Conservation (phyloP, 2,797 vertebrate species). For the Pristis pectinata region DNA sequence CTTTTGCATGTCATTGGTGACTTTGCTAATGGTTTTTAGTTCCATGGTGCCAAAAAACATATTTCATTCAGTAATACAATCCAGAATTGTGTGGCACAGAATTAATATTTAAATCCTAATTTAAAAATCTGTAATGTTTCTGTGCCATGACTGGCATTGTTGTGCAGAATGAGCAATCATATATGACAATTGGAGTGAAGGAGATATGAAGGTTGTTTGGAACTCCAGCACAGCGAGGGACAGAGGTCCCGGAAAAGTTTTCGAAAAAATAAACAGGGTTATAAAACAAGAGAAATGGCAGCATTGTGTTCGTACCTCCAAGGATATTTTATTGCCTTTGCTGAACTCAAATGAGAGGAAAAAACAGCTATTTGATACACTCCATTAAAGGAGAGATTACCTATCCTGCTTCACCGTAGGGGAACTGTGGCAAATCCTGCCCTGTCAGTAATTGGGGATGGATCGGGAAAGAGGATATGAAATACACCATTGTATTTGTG, state of each 20-base stretch:
- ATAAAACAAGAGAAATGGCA: not conserved
- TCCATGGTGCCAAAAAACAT: not conserved
- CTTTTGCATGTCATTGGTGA: not conserved
- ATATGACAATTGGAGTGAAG: not conserved
- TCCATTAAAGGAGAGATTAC: conserved; percentile 37
- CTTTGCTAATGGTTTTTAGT: conserved; percentile 8
- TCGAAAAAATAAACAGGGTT: not conserved
- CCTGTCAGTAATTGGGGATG: not conserved
- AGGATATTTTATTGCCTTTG: not conserved
- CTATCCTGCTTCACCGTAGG: not conserved
- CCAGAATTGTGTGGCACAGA: conserved; percentile 8
- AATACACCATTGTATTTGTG: conserved; percentile 19
- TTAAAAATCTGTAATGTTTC: conserved; percentile 7
- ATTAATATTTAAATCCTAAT: conserved; percentile 33
- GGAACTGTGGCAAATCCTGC: not conserved
- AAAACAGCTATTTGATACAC: conserved; percentile 33
- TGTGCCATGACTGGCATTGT: not conserved
- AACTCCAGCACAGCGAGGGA: not conserved
- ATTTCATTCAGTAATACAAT: conserved; percentile 10
- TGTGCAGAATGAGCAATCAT: conserved; percentile 12
- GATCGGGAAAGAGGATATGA: not conserved
- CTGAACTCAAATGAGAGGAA: not conserved
- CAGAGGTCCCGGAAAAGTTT: not conserved
- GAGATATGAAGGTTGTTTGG: not conserved
- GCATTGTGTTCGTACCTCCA: not conserved